Conservation (phyloP, 2,888 invertebrate genomes). For the Desoria tigrina region DNA sequence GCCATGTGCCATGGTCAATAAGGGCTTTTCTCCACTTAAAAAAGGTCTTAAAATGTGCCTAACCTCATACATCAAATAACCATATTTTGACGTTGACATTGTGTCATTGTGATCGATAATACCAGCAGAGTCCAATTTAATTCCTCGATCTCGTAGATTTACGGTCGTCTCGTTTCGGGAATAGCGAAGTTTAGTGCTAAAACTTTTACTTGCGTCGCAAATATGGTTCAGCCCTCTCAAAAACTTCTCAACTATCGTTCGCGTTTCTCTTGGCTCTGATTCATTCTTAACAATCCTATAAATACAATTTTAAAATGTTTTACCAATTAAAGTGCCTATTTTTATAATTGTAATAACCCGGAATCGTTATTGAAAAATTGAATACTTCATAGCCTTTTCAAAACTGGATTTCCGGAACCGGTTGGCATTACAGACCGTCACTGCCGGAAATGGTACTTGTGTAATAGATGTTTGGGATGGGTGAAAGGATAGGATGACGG, state of each 20-base stretch:
- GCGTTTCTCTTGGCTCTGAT: constrained; percentile 9
- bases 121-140: too few species aligned
- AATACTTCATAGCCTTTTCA: background rate
- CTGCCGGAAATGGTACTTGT: constrained; percentile 76
- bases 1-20: too few species aligned
- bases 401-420: constrained; percentile 7
- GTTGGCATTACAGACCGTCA: constrained; percentile 83
- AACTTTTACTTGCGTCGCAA: constrained; percentile 35
- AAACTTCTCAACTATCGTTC: constrained; percentile 26
- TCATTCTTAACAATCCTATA: constrained; percentile 5
- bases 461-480: constrained; percentile 69
- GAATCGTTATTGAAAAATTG: too few species aligned
- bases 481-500: constrained; percentile 77
- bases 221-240: constrained; percentile 39
- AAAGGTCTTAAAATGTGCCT: constrained; percentile 69
- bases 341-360: too few species aligned
- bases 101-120: too few species aligned
- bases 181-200: constrained; percentile 38
- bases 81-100: background rate
- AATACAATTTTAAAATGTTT: background rate
- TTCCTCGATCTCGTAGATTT: constrained; percentile 8
- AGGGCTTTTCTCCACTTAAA: too few species aligned
- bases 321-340: too few species aligned
- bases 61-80: constrained; percentile 34
- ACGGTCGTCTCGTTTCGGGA: constrained; percentile 29